Conservation (phyloP, 2,113 vertebrate genomes). For the human (Homo sapiens) region DNA sequence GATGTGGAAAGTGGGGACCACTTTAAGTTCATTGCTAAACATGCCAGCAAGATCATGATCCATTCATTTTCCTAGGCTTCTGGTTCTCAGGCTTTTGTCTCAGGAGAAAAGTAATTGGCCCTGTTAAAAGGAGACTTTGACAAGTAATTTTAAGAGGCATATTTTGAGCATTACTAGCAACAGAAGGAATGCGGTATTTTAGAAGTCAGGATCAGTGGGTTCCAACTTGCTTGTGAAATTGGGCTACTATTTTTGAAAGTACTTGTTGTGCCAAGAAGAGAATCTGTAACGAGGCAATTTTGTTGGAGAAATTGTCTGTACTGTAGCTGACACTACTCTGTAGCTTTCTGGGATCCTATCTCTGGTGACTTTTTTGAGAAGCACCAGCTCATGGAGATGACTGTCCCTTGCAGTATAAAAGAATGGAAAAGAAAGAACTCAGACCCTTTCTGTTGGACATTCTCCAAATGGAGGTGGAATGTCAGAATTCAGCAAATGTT, state of each 20-base stretch:
- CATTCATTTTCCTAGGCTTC: neutral
- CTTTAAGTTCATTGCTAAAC: slow-evolving; percentile 23
- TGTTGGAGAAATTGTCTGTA: slow-evolving; percentile 54
- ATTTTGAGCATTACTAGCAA: slow-evolving; percentile 54
- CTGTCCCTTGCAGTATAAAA: slow-evolving; percentile 3
- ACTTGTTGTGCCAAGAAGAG: slow-evolving; percentile 64
- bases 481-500: neutral
- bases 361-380: slow-evolving; percentile 48
- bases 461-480: neutral
- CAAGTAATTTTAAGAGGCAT: slow-evolving; percentile 43
- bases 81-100: slow-evolving; percentile 36
- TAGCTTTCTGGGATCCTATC: slow-evolving; percentile 48
- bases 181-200: slow-evolving; percentile 70
- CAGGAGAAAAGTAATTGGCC: slow-evolving; percentile 33
- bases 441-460: neutral
- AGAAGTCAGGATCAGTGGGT: slow-evolving; percentile 61
- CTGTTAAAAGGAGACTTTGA: slow-evolving; percentile 45
- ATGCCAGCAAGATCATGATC: slow-evolving; percentile 1
- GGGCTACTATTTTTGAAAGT: slow-evolving; percentile 78
- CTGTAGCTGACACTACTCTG: slow-evolving; percentile 25
- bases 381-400: neutral
- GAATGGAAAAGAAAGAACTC: neutral
- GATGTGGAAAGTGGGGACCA: neutral
- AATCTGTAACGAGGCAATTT: slow-evolving; percentile 55
- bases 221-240: slow-evolving; percentile 71